Evolutionary conservation across 92 coral and sea anemone species (phyloP), one percentile per base, ranked within the genome.

Genomic region (Zoanthus gigantus): DNA sequence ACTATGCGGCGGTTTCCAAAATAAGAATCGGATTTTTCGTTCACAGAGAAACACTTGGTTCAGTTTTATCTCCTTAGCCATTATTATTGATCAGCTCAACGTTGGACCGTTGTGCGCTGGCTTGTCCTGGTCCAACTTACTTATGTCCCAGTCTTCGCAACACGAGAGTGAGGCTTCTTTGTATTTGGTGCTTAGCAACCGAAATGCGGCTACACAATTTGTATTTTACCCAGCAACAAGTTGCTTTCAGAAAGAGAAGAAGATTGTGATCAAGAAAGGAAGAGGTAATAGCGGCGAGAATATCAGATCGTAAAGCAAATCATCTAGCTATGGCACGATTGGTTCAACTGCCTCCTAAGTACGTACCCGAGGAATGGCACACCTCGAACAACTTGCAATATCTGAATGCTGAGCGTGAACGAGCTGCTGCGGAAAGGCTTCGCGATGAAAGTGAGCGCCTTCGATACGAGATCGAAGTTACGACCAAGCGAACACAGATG

Each of bases 361-460:
- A 95, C 89, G 82, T 95, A 15, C 99, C 99, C 37, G 99, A 95
- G 82, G 99, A 96, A 89, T 96, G 99, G 99, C 97, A 92, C 60
- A 91, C 98, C 5, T 96, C 99, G 9, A 96, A 96, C 76, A 94
- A 89, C 53, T 77, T 96, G 52, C 96, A 96, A 58, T 96, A 96
- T 89, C 77, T 91, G 68, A 95, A 93, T 72, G 99, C 99, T 28
- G 99, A 96, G 65, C 90, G 83, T 42, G 99, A 96, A 71, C 95
- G 99, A 32, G 92, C 95, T 13, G 89, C 93, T 9, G 99, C 99
- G 6, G 99, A 96, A 83, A 90, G 98, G 76, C 95, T 96, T 91
- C 99, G 98, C 75, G 99, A 96, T 66, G 99, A 96, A 74, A 95
- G 98, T 78, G 88, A 79, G 77, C 92, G 99, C 71, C 95, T 96